Conservation (phyloP, 2,113 vertebrate species). For the Muntiacus muntjak region DNA sequence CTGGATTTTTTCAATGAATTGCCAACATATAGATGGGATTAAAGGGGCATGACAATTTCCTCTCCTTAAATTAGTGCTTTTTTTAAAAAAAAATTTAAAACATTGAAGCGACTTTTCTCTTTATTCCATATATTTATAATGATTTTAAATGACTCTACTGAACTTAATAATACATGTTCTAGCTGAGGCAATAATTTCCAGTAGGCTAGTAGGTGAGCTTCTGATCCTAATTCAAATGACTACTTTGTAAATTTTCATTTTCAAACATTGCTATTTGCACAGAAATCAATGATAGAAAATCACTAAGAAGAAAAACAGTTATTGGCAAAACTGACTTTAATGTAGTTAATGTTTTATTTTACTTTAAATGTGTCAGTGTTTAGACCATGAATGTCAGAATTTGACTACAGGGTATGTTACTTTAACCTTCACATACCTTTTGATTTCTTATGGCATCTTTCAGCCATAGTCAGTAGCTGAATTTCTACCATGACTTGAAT, state of each 20-base stretch:
- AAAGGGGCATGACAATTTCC: background rate
- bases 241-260: background rate
- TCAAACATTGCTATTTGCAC: background rate
- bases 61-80: background rate
- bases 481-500: background rate
- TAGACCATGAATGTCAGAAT: background rate
- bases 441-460: background rate
- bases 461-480: background rate
- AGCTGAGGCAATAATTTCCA: background rate
- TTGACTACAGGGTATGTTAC: background rate
- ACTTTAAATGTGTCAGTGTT: background rate
- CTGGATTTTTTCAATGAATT: background rate
- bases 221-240: background rate
- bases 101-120: background rate
- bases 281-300: background rate
- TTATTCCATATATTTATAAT: background rate
- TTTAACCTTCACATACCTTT: background rate
- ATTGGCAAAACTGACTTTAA: background rate
- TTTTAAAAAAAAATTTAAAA: background rate
- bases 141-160: background rate
- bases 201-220: background rate
- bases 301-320: background rate
- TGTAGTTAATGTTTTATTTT: slow-evolving; percentile 3
- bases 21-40: background rate
- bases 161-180: background rate